Percentiles rank a stretch among this genome's conserved stretches.
These are phyloP conservation scores for Drosophila pseudoobscura DNA, from an alignment of 1,140 invertebrate genomes.

Conservation along the genomic window DNA sequence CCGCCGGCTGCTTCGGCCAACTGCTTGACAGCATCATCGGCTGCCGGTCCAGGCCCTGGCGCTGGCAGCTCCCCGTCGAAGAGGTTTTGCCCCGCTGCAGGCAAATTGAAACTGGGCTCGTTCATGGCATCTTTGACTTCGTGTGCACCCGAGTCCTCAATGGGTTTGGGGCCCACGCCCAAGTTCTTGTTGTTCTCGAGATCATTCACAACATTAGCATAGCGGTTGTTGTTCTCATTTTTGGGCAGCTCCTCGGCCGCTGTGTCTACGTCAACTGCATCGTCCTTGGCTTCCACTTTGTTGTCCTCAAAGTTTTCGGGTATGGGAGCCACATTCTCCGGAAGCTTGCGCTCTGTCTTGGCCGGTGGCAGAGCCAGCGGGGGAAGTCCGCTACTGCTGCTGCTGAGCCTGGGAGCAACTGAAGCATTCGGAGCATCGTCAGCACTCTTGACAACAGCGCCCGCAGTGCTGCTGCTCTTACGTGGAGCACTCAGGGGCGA, in stretches of 20 bases:
- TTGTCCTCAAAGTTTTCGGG: slow-evolving; percentile 75
- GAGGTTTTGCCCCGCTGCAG: slow-evolving; percentile 64
- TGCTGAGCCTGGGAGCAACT: slow-evolving; percentile 43
- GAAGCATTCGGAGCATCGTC: slow-evolving; percentile 48
- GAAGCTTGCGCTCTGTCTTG: slow-evolving; percentile 74
- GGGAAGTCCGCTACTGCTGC: slow-evolving; percentile 62
- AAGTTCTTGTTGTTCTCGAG: slow-evolving; percentile 62
- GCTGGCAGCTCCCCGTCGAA: slow-evolving; percentile 64
- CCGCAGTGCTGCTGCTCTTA: slow-evolving; percentile 53
- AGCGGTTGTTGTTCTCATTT: slow-evolving; percentile 79
- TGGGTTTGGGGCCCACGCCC: slow-evolving; percentile 31
- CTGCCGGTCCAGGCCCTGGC: slow-evolving; percentile 27
- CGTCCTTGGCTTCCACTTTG: slow-evolving; percentile 45
- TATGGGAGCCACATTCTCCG: slow-evolving; percentile 79
- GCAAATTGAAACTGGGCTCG: slow-evolving; percentile 77
- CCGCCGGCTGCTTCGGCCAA: slow-evolving; percentile 46
- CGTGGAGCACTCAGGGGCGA: slow-evolving; percentile 67
- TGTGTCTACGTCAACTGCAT: slow-evolving; percentile 55
- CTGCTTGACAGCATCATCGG: slow-evolving; percentile 49
- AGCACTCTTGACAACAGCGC: slow-evolving; percentile 14
- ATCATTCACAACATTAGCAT: slow-evolving; percentile 70
- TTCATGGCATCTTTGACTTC: slow-evolving; percentile 80
- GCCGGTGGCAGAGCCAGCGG: slow-evolving; percentile 65
- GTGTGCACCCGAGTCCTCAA: slow-evolving; percentile 76
- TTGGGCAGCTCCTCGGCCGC: slow-evolving; percentile 70